phyloP scores from a whole-genome alignment of 2,888 invertebrate genomes.

The Nomada fabriciana region DNA sequence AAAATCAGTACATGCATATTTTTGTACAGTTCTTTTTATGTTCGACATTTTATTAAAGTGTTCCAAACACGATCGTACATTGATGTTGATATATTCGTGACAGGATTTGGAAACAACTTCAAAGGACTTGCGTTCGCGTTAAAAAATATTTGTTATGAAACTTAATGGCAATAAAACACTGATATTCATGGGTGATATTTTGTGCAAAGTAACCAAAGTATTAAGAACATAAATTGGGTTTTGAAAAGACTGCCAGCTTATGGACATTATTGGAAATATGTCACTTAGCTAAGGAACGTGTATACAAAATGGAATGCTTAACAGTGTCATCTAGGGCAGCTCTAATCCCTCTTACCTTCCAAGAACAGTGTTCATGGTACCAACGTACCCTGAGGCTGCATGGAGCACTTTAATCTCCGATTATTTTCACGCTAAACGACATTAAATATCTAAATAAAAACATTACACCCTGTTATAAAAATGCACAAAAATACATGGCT shows the following conservation, averaged over 20 bases:
- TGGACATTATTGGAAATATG: slow-evolving; percentile 46
- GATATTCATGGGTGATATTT: not conserved
- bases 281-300: slow-evolving; percentile 27
- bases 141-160: too few relatives aligned
- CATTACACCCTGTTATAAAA: too few relatives aligned
- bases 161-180: not conserved
- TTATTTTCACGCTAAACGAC: slow-evolving; percentile 2
- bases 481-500: too few relatives aligned
- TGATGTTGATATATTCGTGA: too few relatives aligned
- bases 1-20: too few relatives aligned
- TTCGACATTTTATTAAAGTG: too few relatives aligned
- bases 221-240: slow-evolving; percentile 20
- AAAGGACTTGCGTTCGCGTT: too few relatives aligned
- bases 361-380: slow-evolving; percentile 14
- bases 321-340: slow-evolving; percentile 28
- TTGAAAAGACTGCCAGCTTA: slow-evolving; percentile 6
- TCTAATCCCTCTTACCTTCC: slow-evolving; percentile 13
- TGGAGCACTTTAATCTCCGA: not conserved
- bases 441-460: not conserved
- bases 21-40: too few relatives aligned
- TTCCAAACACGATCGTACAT: too few relatives aligned
- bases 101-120: too few relatives aligned
- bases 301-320: slow-evolving; percentile 39
- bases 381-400: not conserved
- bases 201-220: not conserved